phyloP scores from a whole-genome alignment of 2,797 vertebrate species.

The Kryptopterus vitreolus region DNA sequence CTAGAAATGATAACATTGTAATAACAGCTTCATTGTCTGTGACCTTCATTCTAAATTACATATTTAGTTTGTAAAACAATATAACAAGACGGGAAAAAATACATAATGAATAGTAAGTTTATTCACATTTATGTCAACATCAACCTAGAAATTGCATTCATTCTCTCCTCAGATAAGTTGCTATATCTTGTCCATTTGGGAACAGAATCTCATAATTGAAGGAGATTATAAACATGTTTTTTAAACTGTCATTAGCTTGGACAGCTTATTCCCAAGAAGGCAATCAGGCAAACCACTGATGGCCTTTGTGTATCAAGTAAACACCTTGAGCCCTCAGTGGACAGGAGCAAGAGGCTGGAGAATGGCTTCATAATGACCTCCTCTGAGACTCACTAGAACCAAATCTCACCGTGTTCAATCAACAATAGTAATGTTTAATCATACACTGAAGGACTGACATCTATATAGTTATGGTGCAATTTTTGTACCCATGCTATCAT shows the following conservation, averaged over 20 bases:
- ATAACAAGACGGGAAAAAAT: neutral
- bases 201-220: slow-evolving; percentile 12
- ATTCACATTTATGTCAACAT: neutral
- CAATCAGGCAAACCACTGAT: slow-evolving; percentile 39
- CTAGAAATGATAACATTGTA: neutral
- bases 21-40: neutral
- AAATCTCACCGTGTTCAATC: neutral
- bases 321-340: slow-evolving; percentile 40
- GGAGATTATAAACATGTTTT: slow-evolving; percentile 48
- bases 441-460: too few relatives aligned
- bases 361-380: slow-evolving; percentile 43
- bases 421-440: too few relatives aligned
- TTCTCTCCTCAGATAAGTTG: neutral
- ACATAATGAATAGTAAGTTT: neutral
- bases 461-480: too few relatives aligned
- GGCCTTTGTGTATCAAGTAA: slow-evolving; percentile 16
- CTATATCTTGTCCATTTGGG: neutral
- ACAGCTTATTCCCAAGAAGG: slow-evolving; percentile 39
- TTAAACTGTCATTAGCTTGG: slow-evolving; percentile 41
- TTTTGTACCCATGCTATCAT: too few relatives aligned
- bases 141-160: neutral
- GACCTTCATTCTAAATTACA: neutral
- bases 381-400: slow-evolving; percentile 21
- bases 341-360: slow-evolving; percentile 23
- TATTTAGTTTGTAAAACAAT: neutral